Base-by-base conservation (phyloP, 2,113 vertebrate species). In the Nannobrachium achirus region DNA sequence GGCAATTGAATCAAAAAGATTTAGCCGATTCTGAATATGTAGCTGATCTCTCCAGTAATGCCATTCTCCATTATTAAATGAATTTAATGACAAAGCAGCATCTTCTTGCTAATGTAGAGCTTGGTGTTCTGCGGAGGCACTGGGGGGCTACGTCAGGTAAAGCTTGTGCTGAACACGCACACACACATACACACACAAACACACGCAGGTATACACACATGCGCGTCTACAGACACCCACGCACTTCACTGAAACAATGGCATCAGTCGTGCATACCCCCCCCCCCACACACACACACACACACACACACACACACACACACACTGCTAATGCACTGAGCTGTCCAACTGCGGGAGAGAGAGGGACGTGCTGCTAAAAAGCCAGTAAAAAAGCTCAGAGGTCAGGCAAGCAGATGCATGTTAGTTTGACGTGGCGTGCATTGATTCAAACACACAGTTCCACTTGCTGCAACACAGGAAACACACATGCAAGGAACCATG, bases 41-140 rank as follows among this genome's bases (percentile, higher is more conserved):
- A 16, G 80, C 89, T 78, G 82, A 66, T 83, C 71, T 90, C 85
- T 92, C 90, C 90, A 93, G 84, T 93, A 93, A 93, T 93, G 92
- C 91, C 92, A 89, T 89, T 86, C 85, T 89, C 89, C 91, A 84
- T 80, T 33, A 86, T 88, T 88, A 86, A 73, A 33, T 33, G 25
- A 33, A 33, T 33, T 33, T 4, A 87, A 89, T 70, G 74, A 85
- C 71, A 81, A 92, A 92, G 91, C 89, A 88, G 87, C 80, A 82
- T 86, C 71, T 85, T 81, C 84, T 79, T 83, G 80, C 80, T 85
- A 76, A 81, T 75, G 70, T 73, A 55, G 74, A 90, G 85, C 57
- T 80, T 75, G 79, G 76, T 82, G 76, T 81, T 81, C 82, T 58
- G 83, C 79, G 75, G 80, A 88, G 89, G 86, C 88, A 88, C 88